Conservation (phyloP, 2,113 vertebrate genomes). For the Orthonyx spaldingii region DNA sequence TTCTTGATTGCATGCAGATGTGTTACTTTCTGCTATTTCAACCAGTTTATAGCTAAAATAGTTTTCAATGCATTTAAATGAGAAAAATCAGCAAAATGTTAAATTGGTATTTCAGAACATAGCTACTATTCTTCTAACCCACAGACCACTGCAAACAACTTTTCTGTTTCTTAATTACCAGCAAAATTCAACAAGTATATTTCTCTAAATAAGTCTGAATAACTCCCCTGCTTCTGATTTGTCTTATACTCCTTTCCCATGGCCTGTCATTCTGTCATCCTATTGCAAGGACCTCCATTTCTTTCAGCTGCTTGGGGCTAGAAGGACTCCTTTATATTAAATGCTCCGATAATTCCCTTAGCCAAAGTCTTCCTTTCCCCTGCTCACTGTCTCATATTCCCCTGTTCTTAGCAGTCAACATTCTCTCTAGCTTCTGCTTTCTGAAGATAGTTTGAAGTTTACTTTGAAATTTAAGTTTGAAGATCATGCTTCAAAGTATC, state of each 20-base stretch:
- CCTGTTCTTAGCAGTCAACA: not conserved
- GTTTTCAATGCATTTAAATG: not conserved
- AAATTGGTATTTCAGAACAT: not conserved
- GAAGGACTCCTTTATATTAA: not conserved
- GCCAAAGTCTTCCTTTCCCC: not conserved
- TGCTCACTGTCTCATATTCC: not conserved
- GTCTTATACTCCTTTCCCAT: not conserved
- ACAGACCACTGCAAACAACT: not conserved
- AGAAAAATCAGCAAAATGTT: not conserved
- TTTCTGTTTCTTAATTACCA: not conserved
- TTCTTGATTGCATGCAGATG: conserved; percentile 55
- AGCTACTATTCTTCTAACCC: not conserved
- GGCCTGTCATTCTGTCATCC: not conserved
- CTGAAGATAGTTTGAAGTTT: not conserved
- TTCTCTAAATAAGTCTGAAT: not conserved
- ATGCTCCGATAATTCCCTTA: not conserved
- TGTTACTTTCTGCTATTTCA: not conserved
- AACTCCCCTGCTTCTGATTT: not conserved
- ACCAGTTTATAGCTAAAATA: not conserved
- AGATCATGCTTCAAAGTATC: not conserved
- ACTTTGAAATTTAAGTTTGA: not conserved
- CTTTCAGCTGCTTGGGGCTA: not conserved
- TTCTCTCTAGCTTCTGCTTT: not conserved
- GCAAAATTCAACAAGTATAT: not conserved
- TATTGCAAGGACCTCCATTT: not conserved